Conservation (phyloP, 1,140 invertebrate species). For the Dendroctonus valens region DNA sequence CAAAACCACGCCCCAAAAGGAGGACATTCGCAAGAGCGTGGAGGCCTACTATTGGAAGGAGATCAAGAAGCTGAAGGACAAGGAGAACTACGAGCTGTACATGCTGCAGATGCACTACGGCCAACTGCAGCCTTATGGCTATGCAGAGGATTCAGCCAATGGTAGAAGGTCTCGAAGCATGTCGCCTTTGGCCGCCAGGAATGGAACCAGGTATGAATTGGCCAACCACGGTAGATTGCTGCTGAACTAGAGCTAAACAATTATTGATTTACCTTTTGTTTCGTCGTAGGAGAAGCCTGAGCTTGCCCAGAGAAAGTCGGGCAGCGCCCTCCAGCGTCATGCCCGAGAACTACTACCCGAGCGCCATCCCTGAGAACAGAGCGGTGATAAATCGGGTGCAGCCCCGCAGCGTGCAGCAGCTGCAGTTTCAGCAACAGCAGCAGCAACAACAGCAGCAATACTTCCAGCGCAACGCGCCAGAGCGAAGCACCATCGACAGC, state of each 20-base stretch:
- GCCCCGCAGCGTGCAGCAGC: slow-evolving; percentile 30
- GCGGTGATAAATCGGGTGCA: slow-evolving; percentile 23
- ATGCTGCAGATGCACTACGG: slow-evolving; percentile 40
- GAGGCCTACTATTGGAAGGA: slow-evolving; percentile 62
- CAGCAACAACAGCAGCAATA: slow-evolving; percentile 17
- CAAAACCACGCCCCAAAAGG: slow-evolving; percentile 45
- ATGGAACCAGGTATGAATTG: slow-evolving; percentile 11
- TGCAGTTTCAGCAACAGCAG: slow-evolving; percentile 33
- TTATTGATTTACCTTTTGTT: too few species aligned
- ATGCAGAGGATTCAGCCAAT: slow-evolving; percentile 41
- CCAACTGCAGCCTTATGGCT: slow-evolving; percentile 38
- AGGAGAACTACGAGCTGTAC: slow-evolving; percentile 55
- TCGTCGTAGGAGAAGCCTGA: slow-evolving; percentile 40
- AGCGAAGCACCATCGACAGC: slow-evolving; percentile 37
- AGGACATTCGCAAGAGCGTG: slow-evolving; percentile 55
- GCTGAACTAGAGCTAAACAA: too few species aligned
- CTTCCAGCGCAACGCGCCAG: slow-evolving; percentile 36
- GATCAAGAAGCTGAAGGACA: slow-evolving; percentile 57
- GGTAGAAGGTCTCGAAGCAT: slow-evolving; percentile 42
- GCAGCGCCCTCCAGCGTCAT: neutral
- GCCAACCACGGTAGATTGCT: too few species aligned
- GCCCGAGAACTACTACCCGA: slow-evolving; percentile 16
- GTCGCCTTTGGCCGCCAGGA: slow-evolving; percentile 34
- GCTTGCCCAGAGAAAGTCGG: slow-evolving; percentile 44
- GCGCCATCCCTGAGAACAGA: slow-evolving; percentile 41